These are phyloP conservation scores for Protophormia terraenovae DNA, from an alignment of 2,888 invertebrate species.

Conservation along the genomic window DNA sequence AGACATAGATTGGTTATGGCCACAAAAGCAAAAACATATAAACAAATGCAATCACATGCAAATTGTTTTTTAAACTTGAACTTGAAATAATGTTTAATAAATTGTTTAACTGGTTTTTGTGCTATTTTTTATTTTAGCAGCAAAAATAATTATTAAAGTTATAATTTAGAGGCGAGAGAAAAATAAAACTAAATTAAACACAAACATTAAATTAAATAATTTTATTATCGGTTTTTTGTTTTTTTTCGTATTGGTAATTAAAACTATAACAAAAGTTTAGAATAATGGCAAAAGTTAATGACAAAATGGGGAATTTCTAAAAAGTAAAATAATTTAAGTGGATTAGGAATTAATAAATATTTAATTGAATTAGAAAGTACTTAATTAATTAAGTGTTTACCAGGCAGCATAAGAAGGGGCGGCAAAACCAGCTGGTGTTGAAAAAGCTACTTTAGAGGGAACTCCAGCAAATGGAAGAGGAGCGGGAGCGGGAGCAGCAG, in stretches of 20 bases:
- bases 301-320: neutral
- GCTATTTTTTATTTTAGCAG: neutral
- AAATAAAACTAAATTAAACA: too few species aligned
- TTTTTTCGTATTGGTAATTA: neutral
- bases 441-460: neutral
- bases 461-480: conserved; percentile 1
- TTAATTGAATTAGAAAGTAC: conserved; percentile 60
- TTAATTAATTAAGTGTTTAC: conserved; percentile 5
- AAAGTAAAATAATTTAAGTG: conserved; percentile 4
- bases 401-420: conserved; percentile 62
- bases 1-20: neutral
- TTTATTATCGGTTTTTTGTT: conserved; percentile 29
- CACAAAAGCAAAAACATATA: neutral
- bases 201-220: too few species aligned
- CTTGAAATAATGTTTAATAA: conserved; percentile 74
- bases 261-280: conserved; percentile 51
- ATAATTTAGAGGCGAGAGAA: too few species aligned
- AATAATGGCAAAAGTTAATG: conserved; percentile 24
- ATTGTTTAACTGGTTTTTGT: conserved; percentile 69
- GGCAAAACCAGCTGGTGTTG: neutral
- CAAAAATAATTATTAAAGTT: neutral
- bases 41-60: conserved; percentile 18
- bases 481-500: neutral
- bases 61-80: conserved; percentile 75
- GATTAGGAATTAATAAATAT: neutral